Evolutionary conservation across 2,113 vertebrate species (phyloP).

Genomic region (Aldabrachelys gigantea): DNA sequence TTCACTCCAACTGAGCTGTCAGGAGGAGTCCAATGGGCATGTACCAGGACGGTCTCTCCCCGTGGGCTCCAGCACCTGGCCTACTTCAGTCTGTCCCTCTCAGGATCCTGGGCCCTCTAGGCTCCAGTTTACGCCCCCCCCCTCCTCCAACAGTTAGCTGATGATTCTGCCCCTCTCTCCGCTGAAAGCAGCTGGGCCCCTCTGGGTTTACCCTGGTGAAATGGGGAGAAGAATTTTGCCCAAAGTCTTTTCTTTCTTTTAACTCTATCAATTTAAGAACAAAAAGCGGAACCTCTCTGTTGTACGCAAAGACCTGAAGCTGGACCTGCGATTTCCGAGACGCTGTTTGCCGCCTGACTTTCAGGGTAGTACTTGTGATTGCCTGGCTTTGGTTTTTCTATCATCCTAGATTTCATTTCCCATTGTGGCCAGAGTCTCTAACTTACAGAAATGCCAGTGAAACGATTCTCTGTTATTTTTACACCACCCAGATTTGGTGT

Average conservation of each 20-base stretch:
- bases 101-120: neutral
- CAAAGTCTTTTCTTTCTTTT: neutral
- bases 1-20: neutral
- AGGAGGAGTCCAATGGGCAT: neutral
- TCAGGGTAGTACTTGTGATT: slow-evolving; percentile 36
- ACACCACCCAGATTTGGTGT: neutral
- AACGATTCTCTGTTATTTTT: neutral
- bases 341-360: slow-evolving; percentile 28
- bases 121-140: neutral
- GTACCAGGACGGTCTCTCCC: too few species aligned
- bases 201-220: neutral
- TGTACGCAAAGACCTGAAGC: slow-evolving; percentile 39
- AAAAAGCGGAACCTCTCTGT: slow-evolving; percentile 19
- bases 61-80: too few species aligned
- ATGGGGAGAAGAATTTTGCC: neutral
- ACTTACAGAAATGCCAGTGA: slow-evolving; percentile 27
- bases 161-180: neutral
- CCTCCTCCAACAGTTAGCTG: neutral
- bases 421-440: slow-evolving; percentile 25
- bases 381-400: slow-evolving; percentile 50
- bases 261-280: neutral
- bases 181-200: neutral
- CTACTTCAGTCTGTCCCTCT: rapidly evolving
- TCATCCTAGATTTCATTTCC: slow-evolving; percentile 36
- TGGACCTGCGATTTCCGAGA: slow-evolving; percentile 20